Base-by-base conservation (phyloP, 2,113 vertebrate species). In the Podilymbus podiceps region DNA sequence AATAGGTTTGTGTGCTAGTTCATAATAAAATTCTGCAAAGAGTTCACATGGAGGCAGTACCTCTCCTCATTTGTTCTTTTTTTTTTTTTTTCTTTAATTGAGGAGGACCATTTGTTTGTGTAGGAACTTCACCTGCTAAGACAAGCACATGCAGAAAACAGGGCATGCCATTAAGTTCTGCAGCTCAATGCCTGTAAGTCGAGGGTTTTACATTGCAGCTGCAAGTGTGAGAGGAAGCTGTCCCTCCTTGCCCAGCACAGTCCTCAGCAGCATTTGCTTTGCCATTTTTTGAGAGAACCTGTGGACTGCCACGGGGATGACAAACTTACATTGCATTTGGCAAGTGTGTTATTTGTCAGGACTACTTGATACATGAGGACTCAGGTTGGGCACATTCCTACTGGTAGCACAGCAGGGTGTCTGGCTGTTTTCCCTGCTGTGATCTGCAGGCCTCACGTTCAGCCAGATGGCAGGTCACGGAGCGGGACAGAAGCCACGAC, bases 351-450 rank as follows among this genome's bases (percentile, higher is more conserved):
- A 7, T 13, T 85, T 49, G 47, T 23, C 22, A 38, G 59, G 40
- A 50, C 28, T 55, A 60, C 17, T 50, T 46, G 64, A 12, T 30
- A 18, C 4, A 15, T 19, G 22, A 46, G 52, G 15, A 15, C 47
- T 59, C 21, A 11, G 38, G 28, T 1, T 74, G 49, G 20, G 22
- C 42, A 9, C 21, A 2, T 84, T 80, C 33, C 35, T 60, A 7
- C 15, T 33, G 19, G 40, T 24, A 58, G 55, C 68, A 46, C 60
- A 85, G 2, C 50, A 8, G 0, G 0, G 8, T 18, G 35, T 60
- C 55, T 87, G 33, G 19, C 27, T 71, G 33, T 25, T 85, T 75
- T 33, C 56, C 38, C 4, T 67, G 47, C 30, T 63, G 24, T 24
- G 38, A 22, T 56, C 59, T 40, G 35, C 73, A 33, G 73, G 60